Conservation (phyloP, 2,888 invertebrate genomes). For the Eueremaeus valkanovi region DNA sequence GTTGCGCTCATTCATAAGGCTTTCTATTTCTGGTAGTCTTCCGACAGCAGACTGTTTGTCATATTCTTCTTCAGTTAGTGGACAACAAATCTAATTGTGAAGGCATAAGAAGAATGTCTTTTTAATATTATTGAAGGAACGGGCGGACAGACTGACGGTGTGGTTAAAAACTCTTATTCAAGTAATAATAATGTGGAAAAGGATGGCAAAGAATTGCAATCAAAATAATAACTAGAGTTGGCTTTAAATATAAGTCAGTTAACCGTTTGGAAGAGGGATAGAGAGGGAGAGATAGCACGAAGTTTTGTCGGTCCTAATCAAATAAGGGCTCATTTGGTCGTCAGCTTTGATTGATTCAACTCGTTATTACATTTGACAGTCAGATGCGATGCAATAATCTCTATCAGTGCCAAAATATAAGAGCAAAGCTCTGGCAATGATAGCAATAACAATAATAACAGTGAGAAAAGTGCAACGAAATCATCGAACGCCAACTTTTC, state of each 20-base stretch:
- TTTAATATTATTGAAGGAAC: background rate
- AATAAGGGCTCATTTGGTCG: background rate
- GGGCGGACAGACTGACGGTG: background rate
- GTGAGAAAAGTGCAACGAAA: background rate
- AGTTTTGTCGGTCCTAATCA: background rate
- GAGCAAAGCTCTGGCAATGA: background rate
- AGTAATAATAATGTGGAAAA: too few species aligned
- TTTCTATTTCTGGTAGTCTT: background rate
- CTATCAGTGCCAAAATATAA: background rate
- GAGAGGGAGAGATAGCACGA: background rate
- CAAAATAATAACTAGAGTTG: slow-evolving; percentile 15
- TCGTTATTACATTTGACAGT: slow-evolving; percentile 18
- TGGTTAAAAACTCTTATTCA: background rate
- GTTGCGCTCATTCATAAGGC: background rate
- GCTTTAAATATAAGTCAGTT: background rate
- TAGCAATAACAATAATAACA: background rate
- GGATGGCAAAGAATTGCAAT: background rate
- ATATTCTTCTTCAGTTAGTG: background rate
- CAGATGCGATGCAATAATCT: slow-evolving; percentile 19
- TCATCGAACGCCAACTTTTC: background rate
- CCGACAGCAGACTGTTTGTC: background rate
- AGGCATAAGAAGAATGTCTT: background rate
- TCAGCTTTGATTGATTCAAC: slow-evolving; percentile 20
- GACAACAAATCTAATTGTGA: background rate
- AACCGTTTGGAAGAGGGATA: background rate